Conservation (phyloP, 2,888 invertebrate species). For the Sminthurides aquaticus region DNA sequence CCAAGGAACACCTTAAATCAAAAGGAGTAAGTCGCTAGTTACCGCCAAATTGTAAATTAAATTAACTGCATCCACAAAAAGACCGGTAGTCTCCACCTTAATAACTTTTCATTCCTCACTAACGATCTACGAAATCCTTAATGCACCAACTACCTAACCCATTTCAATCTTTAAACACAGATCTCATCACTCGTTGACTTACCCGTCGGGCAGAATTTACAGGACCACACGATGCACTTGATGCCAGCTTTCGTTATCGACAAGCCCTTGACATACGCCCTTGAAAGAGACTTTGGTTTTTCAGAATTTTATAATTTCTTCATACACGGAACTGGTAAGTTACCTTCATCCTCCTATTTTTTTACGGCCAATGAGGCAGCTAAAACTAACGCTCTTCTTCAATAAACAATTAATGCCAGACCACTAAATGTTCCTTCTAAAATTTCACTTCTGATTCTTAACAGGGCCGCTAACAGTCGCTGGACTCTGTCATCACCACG, state of each 20-base stretch:
- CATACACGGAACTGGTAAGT: conserved; percentile 21
- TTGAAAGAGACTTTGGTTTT: conserved; percentile 33
- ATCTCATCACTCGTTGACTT: conserved; percentile 30
- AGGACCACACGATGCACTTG: conserved; percentile 28
- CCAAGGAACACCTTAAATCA: conserved; percentile 14
- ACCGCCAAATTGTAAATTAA: too few species aligned
- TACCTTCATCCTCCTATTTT: too few species aligned
- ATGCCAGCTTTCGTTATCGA: conserved; percentile 29
- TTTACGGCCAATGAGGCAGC: too few species aligned
- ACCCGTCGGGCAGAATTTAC: conserved; percentile 36
- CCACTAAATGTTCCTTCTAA: too few species aligned
- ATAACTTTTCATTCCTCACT: too few species aligned
- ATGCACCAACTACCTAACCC: too few species aligned
- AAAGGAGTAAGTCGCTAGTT: conserved; percentile 4
- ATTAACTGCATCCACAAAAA: too few species aligned
- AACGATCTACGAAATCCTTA: too few species aligned
- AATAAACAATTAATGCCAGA: too few species aligned
- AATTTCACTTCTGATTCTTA: background rate
- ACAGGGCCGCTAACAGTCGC: conserved; percentile 75
- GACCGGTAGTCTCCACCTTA: too few species aligned
- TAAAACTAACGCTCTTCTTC: too few species aligned
- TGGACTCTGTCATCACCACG: conserved; percentile 67
- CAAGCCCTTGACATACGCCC: conserved; percentile 24
- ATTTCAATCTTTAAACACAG: conserved; percentile 16
- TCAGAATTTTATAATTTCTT: conserved; percentile 28